Base-by-base conservation (phyloP, 2,113 vertebrate genomes). In the Planiliza haematocheilus region DNA sequence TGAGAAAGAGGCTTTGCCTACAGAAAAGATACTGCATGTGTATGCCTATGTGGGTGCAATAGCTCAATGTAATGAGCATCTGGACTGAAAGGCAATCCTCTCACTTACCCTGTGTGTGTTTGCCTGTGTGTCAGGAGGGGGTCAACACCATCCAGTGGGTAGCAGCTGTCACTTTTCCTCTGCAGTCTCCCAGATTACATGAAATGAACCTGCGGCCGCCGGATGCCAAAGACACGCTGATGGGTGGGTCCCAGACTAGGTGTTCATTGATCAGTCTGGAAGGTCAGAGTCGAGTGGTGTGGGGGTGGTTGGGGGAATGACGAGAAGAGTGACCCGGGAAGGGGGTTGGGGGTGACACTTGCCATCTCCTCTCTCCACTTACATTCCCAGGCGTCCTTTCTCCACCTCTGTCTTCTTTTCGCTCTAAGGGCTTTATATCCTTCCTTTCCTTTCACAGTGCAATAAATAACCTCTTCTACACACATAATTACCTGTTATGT, bases 201-300 rank as follows among this genome's bases (percentile, higher is more conserved):
- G 42, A 50, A 68, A 74, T 52, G 60, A 76, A 70, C 57, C 69
- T 62, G 53, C 10, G n/a, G 66, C 10, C 2, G 13, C 21, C 80
- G 64, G 69, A 84, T 57, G 34, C 41, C 58, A 13, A 70, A 59
- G 49, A 74, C 62, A 65, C 12, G 7, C 57, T 62, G 78, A 72
- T 56, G 71, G 76, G 74, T n/a, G 79, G 37, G 51, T 67, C 74
- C 67, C 53, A 73, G 71, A 80, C 72, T 21, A 52, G 63, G 58
- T 83, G 58, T 67, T 73, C 85, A 88, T 89, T 88, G 90, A 92
- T 89, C 75, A 81, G 85, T 86, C 64, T 75, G 65, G 74, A 82
- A 83, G 81, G 83, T 84, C 77, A 70, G 65, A 60, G 74, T 66
- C 11, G 4, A 74, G 49, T 3, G 50, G 43, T 39, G 71, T 0